Percentiles rank a stretch among this genome's conserved stretches.
Evolutionary conservation across 2,113 vertebrate genomes (phyloP).

Genomic region (Carassius gibelio): DNA sequence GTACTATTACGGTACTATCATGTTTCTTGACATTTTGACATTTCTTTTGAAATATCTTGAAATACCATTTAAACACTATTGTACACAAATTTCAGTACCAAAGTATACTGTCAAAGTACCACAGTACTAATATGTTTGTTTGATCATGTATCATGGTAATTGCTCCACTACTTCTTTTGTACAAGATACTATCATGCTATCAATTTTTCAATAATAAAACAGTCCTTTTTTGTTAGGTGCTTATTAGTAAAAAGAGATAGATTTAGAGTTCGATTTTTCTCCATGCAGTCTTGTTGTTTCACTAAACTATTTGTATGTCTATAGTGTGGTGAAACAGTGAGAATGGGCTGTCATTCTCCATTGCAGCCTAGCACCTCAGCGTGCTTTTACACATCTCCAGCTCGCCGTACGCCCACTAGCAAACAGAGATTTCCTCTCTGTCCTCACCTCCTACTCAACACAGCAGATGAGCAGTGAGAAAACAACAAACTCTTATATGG

Average conservation of each 20-base stretch:
- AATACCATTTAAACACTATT: too few relatives aligned
- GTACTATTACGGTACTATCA: neutral
- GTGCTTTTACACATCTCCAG: slow-evolving; percentile 41
- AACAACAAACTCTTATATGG: slow-evolving; percentile 36
- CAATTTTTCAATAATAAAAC: neutral
- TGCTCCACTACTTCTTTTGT: too few relatives aligned
- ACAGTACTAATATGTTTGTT: neutral
- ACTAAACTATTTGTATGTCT: neutral
- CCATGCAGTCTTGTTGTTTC: neutral
- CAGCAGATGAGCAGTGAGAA: slow-evolving; percentile 49
- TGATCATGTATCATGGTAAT: too few relatives aligned
- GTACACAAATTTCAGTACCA: too few relatives aligned
- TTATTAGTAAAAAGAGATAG: neutral
- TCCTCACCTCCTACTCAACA: slow-evolving; percentile 31
- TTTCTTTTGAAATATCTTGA: too few relatives aligned
- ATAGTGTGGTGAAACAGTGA: neutral
- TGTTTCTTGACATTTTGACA: neutral
- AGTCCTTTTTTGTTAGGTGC: neutral
- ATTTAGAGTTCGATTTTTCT: neutral
- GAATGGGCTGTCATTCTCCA: slow-evolving; percentile 7
- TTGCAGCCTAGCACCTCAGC: slow-evolving; percentile 30
- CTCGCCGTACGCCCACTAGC: slow-evolving; percentile 18
- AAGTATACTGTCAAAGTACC: neutral
- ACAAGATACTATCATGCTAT: neutral
- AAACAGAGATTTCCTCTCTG: slow-evolving; percentile 40